Conservation (phyloP, 1,140 invertebrate genomes). For the Drosophila pandora region DNA sequence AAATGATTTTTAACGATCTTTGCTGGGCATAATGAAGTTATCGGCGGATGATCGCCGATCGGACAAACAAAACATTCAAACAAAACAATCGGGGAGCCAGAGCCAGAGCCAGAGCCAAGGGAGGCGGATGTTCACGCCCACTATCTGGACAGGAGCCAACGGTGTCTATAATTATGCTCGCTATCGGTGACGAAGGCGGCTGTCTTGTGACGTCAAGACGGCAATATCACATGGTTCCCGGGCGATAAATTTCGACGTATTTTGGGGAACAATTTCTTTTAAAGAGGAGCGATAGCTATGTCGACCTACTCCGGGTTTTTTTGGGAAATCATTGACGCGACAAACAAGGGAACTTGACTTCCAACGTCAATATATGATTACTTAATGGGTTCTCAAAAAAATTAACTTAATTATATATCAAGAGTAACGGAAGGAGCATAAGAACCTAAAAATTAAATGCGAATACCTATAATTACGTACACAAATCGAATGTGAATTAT, state of each 20-base stretch:
- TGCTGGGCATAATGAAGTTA: constrained; percentile 35
- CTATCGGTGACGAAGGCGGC: constrained; percentile 31
- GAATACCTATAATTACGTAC: too few species aligned
- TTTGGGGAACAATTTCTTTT: constrained; percentile 7
- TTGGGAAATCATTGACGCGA: too few species aligned
- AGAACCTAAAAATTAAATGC: too few species aligned
- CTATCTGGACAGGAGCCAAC: constrained; percentile 4
- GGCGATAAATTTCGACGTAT: constrained; percentile 10
- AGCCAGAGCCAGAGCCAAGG: constrained; percentile 2
- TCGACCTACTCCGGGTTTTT: not conserved
- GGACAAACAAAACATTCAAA: constrained; percentile 41
- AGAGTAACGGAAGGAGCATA: too few species aligned
- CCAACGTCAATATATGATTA: not conserved
- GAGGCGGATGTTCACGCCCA: constrained; percentile 7
- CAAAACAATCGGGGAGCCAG: constrained; percentile 9
- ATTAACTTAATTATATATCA: too few species aligned
- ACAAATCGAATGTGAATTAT: not conserved
- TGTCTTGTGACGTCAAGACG: constrained; percentile 50
- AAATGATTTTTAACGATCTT: constrained; percentile 43
- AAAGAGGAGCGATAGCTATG: constrained; percentile 2
- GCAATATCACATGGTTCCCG: constrained; percentile 27
- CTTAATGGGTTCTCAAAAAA: too few species aligned
- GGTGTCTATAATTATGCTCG: constrained; percentile 29
- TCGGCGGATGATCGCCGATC: constrained; percentile 36
- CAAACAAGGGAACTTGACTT: constrained; percentile 5